Conservation (phyloP, 2,113 vertebrate species). For the Dicerorhinus sumatrensis region DNA sequence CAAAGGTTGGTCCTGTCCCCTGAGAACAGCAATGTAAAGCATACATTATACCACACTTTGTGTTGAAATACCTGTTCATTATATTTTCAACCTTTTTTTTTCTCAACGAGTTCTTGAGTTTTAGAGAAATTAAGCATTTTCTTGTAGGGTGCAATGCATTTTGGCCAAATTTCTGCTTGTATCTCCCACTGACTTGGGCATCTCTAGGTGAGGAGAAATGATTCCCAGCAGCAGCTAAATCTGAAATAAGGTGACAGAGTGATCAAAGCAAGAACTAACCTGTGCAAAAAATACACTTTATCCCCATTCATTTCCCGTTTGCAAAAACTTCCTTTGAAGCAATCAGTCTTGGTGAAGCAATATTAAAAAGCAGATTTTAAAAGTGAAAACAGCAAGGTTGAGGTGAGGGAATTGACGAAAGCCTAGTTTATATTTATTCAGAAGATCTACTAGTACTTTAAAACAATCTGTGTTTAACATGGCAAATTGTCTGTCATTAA, state of each 20-base stretch:
- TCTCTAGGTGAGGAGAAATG: not conserved
- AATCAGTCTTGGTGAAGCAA: not conserved
- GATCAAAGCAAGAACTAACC: slow-evolving; percentile 8
- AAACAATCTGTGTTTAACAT: slow-evolving; percentile 81
- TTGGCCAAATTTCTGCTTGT: slow-evolving; percentile 49
- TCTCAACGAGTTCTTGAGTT: not conserved
- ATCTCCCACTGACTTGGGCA: not conserved
- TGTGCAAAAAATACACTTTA: not conserved
- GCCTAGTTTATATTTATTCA: slow-evolving; percentile 76
- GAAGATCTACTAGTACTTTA: slow-evolving; percentile 80
- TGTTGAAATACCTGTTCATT: not conserved
- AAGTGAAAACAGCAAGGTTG: slow-evolving; percentile 58
- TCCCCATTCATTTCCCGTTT: slow-evolving; percentile 50
- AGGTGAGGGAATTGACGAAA: slow-evolving; percentile 69
- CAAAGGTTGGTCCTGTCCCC: not conserved
- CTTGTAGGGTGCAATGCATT: slow-evolving; percentile 35
- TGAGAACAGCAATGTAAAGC: not conserved
- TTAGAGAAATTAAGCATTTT: slow-evolving; percentile 54
- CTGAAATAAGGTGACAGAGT: slow-evolving; percentile 27
- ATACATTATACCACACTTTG: not conserved
- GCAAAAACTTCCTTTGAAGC: slow-evolving; percentile 25
- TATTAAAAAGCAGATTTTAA: slow-evolving; percentile 56
- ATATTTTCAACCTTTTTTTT: not conserved
- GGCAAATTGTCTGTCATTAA: slow-evolving; percentile 81
- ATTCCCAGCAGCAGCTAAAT: slow-evolving; percentile 21